Evolutionary conservation across 2,797 vertebrate genomes (phyloP).

Genomic region (Sebastes kiyomatsui): DNA sequence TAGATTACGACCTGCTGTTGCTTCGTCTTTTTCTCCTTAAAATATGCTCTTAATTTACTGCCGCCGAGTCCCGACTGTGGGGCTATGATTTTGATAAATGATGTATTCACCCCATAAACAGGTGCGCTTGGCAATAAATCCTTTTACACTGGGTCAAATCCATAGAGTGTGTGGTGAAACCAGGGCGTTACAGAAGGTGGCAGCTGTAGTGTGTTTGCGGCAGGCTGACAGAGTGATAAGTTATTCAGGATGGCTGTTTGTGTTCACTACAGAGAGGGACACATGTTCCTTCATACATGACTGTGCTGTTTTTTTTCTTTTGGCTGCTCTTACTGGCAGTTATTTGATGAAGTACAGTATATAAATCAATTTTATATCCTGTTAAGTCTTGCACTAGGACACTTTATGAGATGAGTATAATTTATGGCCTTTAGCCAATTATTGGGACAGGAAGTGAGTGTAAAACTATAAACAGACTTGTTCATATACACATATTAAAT

Average conservation of each 20-base stretch:
- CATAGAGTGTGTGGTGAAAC: neutral
- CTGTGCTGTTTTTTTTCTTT: neutral
- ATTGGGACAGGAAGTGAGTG: neutral
- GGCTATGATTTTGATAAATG: slow-evolving; percentile 44
- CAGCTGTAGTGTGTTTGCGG: slow-evolving; percentile 3
- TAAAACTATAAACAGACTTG: neutral
- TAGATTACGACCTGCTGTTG: neutral
- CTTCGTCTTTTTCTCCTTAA: slow-evolving; percentile 2
- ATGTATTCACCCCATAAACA: slow-evolving; percentile 36
- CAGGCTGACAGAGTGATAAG: slow-evolving; percentile 4
- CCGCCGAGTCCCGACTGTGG: slow-evolving; percentile 1
- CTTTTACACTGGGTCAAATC: slow-evolving; percentile 33
- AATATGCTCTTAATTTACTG: slow-evolving; percentile 29
- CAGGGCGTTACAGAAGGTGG: neutral
- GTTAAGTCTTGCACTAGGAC: slow-evolving; percentile 23
- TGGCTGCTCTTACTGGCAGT: neutral
- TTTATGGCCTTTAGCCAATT: slow-evolving; percentile 9
- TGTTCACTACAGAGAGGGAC: neutral
- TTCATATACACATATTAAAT: slow-evolving; percentile 8
- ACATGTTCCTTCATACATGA: neutral
- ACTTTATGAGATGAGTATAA: neutral
- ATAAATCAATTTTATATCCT: slow-evolving; percentile 35
- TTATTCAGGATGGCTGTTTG: slow-evolving; percentile 10
- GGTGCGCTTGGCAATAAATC: slow-evolving; percentile 38
- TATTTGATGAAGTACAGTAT: slow-evolving; percentile 22